These are phyloP conservation scores for Palythoa heliodiscus DNA, from an alignment of 92 coral and sea anemone genomes.

Conservation along the genomic window DNA sequence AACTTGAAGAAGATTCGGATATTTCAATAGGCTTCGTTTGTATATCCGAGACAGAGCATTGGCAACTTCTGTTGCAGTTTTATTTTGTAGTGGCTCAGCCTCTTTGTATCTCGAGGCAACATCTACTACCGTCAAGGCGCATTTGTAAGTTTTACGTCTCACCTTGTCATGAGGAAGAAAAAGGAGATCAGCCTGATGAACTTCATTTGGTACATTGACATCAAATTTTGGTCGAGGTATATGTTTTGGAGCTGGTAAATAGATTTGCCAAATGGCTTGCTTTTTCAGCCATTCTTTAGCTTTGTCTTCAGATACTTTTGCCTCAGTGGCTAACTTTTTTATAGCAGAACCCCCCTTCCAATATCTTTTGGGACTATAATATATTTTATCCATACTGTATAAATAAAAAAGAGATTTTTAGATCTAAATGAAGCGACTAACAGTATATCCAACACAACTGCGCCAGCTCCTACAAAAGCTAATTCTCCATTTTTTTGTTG, in stretches of 20 bases:
- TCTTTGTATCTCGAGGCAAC: constrained; percentile 40
- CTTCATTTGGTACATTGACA: not conserved
- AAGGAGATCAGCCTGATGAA: constrained; percentile 38
- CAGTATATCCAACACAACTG: too few relatives aligned
- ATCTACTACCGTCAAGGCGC: constrained; percentile 42
- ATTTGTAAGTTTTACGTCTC: constrained; percentile 27
- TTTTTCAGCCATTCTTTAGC: too few relatives aligned
- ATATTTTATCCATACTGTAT: too few relatives aligned
- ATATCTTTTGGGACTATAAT: too few relatives aligned
- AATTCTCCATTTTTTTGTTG: too few relatives aligned
- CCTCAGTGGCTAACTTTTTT: too few relatives aligned
- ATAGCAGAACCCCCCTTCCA: too few relatives aligned
- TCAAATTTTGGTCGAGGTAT: not conserved
- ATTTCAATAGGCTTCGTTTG: constrained; percentile 37
- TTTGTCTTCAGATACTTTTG: too few relatives aligned
- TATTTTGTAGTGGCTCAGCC: constrained; percentile 38
- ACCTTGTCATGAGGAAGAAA: constrained; percentile 30
- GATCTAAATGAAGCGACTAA: too few relatives aligned
- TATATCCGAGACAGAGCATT: constrained; percentile 26
- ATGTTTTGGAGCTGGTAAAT: not conserved
- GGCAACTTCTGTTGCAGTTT: constrained; percentile 29
- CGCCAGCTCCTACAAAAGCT: too few relatives aligned
- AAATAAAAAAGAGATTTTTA: too few relatives aligned
- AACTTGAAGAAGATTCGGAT: constrained; percentile 41
- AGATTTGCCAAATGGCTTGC: not conserved